A percentile compares a stretch with the other conserved stretches of the same genome.
These are phyloP conservation scores for Calameuta idolon DNA, from an alignment of 2,888 invertebrate genomes.

Conservation along the genomic window DNA sequence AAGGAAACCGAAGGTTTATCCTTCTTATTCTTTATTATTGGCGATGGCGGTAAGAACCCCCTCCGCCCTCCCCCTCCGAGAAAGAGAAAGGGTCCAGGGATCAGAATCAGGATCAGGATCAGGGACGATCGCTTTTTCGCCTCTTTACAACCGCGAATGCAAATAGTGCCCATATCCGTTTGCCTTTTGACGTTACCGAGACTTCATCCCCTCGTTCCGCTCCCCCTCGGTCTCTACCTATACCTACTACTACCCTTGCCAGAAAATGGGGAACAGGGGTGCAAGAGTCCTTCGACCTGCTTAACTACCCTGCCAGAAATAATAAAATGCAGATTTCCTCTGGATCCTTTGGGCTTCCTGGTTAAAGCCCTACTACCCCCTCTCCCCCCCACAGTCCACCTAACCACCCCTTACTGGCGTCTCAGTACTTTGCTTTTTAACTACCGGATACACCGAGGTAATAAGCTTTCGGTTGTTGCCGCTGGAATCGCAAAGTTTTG, in stretches of 20 bases:
- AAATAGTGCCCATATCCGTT: slow-evolving; percentile 62
- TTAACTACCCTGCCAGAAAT: slow-evolving; percentile 58
- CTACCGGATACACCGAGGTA: neutral
- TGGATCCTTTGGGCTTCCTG: slow-evolving; percentile 27
- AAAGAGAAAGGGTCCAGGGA: slow-evolving; percentile 8
- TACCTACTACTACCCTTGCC: slow-evolving; percentile 17
- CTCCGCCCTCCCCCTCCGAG: neutral
- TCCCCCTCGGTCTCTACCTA: slow-evolving; percentile 15
- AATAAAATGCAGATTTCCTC: slow-evolving; percentile 60
- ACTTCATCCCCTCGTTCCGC: neutral
- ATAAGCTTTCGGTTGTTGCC: neutral
- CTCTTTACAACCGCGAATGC: slow-evolving; percentile 62
- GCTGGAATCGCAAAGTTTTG: neutral
- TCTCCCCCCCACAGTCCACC: neutral
- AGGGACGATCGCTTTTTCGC: slow-evolving; percentile 41
- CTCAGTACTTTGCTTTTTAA: slow-evolving; percentile 30
- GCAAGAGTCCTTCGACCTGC: slow-evolving; percentile 35
- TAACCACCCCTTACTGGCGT: slow-evolving; percentile 19
- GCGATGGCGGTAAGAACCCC: slow-evolving; percentile 29
- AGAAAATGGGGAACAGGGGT: slow-evolving; percentile 19
- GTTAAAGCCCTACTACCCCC: neutral
- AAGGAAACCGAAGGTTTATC: slow-evolving; percentile 42
- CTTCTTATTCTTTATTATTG: slow-evolving; percentile 56
- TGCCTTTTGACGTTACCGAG: slow-evolving; percentile 45
- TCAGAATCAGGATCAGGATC: neutral